phyloP scores from a whole-genome alignment of 2,113 vertebrate genomes.

The Dryoscopus gambensis region DNA sequence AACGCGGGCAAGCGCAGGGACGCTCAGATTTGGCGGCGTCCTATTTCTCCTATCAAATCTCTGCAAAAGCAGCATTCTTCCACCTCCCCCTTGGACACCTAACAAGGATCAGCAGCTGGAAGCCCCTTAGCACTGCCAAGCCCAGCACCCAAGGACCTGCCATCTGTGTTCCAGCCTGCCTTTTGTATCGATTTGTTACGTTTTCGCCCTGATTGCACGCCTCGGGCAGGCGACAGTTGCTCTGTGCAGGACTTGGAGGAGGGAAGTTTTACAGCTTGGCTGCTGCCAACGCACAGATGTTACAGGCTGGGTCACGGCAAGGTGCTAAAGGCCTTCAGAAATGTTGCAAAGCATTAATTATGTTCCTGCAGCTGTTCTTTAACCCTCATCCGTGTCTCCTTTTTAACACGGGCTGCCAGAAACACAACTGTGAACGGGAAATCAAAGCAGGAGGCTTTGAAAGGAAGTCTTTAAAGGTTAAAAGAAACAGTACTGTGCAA shows the following conservation, averaged over 20 bases:
- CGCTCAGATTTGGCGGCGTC: neutral
- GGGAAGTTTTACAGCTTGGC: conserved; percentile 64
- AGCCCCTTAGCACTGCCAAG: neutral
- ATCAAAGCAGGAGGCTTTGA: conserved; percentile 43
- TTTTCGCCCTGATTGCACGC: conserved; percentile 23
- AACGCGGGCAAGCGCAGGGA: neutral
- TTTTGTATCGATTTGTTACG: conserved; percentile 27
- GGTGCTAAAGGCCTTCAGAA: conserved; percentile 71
- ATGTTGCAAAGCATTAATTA: conserved; percentile 72
- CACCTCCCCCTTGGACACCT: neutral
- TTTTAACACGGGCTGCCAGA: conserved; percentile 49
- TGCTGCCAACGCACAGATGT: conserved; percentile 73
- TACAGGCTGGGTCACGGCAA: conserved; percentile 63
- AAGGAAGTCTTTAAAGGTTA: conserved; percentile 50
- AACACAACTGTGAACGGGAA: conserved; percentile 10
- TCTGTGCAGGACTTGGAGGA: conserved; percentile 14
- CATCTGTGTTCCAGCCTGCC: neutral
- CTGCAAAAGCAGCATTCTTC: neutral
- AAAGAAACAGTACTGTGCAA: neutral
- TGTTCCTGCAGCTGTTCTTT: conserved; percentile 69
- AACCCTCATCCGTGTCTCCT: neutral
- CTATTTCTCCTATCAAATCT: neutral
- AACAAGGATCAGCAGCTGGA: conserved; percentile 4
- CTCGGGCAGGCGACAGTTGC: conserved; percentile 28
- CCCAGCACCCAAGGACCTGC: neutral